A percentile compares a stretch with the other conserved stretches of the same genome.
phyloP scores from a whole-genome alignment of 2,888 invertebrate species.

The Nemurella pictetii region DNA sequence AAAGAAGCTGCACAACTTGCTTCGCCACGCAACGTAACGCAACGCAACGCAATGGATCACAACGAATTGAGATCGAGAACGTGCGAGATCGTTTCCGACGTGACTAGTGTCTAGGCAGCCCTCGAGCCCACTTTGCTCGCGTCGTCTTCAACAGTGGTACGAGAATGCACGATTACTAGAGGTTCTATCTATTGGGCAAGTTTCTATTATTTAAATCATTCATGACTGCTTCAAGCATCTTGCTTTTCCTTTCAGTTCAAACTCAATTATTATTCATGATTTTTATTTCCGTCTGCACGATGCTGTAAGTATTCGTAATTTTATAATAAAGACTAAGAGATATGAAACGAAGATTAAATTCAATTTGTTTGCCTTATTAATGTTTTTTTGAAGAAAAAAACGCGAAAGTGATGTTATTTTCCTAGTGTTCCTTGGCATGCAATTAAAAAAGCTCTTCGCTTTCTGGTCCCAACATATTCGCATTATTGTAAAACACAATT shows the following conservation, averaged over 20 bases:
- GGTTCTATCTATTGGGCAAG: not conserved
- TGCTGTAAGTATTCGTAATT: not conserved
- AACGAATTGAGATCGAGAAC: too few species aligned
- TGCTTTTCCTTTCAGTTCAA: not conserved
- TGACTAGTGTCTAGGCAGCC: not conserved
- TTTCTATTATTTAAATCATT: slow-evolving; percentile 5
- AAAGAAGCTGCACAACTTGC: slow-evolving; percentile 33
- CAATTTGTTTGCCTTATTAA: not conserved
- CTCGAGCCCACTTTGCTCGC: too few species aligned
- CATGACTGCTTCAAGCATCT: slow-evolving; percentile 46
- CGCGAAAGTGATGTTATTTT: not conserved
- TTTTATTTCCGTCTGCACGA: not conserved
- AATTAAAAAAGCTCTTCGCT: not conserved
- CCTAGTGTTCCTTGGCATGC: not conserved
- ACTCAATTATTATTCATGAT: not conserved
- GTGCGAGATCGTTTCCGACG: not conserved
- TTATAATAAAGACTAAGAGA: not conserved
- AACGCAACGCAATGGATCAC: too few species aligned
- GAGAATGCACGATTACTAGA: too few species aligned
- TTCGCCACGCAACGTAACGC: too few species aligned
- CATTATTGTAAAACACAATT: slow-evolving; percentile 10
- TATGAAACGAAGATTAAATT: not conserved
- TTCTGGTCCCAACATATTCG: slow-evolving; percentile 3
- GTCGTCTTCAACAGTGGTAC: too few species aligned
- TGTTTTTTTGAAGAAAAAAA: not conserved